Base-by-base conservation (phyloP, 1,140 invertebrate genomes). In the Odontomachus brunneus region DNA sequence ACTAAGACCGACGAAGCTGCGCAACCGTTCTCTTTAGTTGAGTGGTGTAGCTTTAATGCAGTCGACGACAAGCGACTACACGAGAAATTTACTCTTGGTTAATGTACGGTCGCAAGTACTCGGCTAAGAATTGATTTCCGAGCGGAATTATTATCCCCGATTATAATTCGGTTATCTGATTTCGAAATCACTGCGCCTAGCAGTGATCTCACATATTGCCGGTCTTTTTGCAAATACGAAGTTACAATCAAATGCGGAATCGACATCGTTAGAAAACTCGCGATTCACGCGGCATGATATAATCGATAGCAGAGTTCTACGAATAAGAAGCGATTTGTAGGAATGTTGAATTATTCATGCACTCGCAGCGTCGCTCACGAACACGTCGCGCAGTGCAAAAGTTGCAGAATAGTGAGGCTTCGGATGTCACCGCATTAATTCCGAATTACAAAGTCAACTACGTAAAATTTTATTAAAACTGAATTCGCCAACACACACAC, bases 361-460 rank as follows among this genome's bases (percentile, higher is more conserved):
- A 33, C 33, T 69, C 65, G 26, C 15, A 44, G 65, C 48, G 33
- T 38, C 57, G 72, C 19, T 15, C 60, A 63, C 51, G 33, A 26
- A 65, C 44, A 65, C 44, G 59, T 76, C 60, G 60, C 38, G 38
- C 9, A 44, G 38, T 44, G 38, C 26, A 14, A 80, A 80, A 80
- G 75, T 80, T 80, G 48, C 55, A 33, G 44, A 80, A 15, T 26
- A 26, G 48, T n/a, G 26, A 26, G 48, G 44, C 26, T 29, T 65
- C 73, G 51, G 66, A 78, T 67, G 74, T 76, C 73, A 78, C 49
- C 75, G 65, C 75, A 69, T 69, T 78, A 78, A 78, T 78, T 78
- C 51, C 65, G 22, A 69, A 78, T 78, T 69, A 69, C 65, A 69
- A 55, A 69, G 63, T 69, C 75, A 51, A 38, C 33, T 26, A 44